These are phyloP conservation scores for Bergia puertoricense DNA, from an alignment of 92 coral and sea anemone species.

Conservation along the genomic window DNA sequence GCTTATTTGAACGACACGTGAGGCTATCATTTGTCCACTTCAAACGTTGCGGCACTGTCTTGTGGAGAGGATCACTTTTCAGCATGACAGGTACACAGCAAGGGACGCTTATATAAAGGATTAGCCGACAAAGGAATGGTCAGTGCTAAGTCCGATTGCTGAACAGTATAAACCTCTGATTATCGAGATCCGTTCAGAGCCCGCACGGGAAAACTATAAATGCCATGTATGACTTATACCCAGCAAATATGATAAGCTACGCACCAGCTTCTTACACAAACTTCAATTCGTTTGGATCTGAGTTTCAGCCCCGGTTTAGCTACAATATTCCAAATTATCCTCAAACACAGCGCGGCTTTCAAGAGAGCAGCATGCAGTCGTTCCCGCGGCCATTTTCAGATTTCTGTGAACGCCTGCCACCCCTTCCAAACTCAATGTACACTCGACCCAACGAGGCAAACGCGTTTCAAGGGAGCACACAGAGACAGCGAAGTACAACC, in stretches of 20 bases:
- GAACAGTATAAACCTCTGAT: not conserved
- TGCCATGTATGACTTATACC: conserved; percentile 80
- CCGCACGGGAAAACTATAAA: not conserved
- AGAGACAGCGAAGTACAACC: not conserved
- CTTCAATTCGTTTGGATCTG: conserved; percentile 34
- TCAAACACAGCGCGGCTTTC: conserved; percentile 24
- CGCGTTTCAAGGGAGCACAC: not conserved
- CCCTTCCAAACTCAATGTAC: conserved; percentile 22
- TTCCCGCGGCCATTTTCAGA: conserved; percentile 17
- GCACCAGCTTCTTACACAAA: conserved; percentile 50
- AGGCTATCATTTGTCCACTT: conserved; percentile 52
- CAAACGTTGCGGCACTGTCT: conserved; percentile 65
- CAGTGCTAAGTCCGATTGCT: conserved; percentile 17
- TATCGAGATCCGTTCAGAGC: not conserved
- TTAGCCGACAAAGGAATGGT: conserved; percentile 50
- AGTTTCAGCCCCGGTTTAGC: conserved; percentile 29
- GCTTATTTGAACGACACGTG: conserved; percentile 55
- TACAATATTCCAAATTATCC: conserved; percentile 31
- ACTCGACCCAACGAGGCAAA: not conserved
- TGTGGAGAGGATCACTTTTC: conserved; percentile 44
- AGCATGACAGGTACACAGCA: conserved; percentile 56
- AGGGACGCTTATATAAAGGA: conserved; percentile 64
- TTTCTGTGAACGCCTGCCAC: conserved; percentile 18
- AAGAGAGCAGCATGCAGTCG: conserved; percentile 6
- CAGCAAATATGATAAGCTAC: conserved; percentile 60